Conservation (phyloP, 2,888 invertebrate genomes). For the Athalia rosae region DNA sequence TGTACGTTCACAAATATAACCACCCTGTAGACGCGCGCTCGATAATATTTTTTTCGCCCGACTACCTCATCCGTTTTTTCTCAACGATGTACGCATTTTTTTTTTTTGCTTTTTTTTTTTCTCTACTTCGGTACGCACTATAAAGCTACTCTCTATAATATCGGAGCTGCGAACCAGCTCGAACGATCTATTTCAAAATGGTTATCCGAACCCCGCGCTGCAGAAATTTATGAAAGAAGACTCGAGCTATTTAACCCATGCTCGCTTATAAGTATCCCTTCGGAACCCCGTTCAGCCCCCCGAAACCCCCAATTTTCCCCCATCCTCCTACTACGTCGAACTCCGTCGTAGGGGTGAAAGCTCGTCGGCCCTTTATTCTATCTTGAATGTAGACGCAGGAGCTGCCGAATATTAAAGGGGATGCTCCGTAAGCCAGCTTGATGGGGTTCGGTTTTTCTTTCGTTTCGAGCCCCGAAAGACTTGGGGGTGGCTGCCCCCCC, state of each 20-base stretch:
- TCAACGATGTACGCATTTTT: too few relatives aligned
- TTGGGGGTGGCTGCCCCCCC: slow-evolving; percentile 53
- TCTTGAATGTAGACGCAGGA: slow-evolving; percentile 17
- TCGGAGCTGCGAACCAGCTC: slow-evolving; percentile 35
- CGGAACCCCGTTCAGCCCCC: slow-evolving; percentile 17
- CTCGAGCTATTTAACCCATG: slow-evolving; percentile 70
- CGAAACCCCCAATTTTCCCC: neutral
- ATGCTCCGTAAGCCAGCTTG: neutral
- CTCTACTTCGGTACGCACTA: neutral
- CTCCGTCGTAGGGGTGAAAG: neutral
- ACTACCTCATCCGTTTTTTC: too few relatives aligned
- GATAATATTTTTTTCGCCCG: too few relatives aligned
- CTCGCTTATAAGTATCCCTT: slow-evolving; percentile 61
- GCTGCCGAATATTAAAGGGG: slow-evolving; percentile 43
- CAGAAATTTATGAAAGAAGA: slow-evolving; percentile 73
- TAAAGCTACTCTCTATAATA: too few relatives aligned
- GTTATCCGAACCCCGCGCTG: slow-evolving; percentile 64
- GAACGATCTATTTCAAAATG: slow-evolving; percentile 72
- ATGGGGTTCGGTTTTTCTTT: slow-evolving; percentile 2
- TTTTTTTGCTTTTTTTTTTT: neutral
- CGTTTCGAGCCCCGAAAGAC: slow-evolving; percentile 20
- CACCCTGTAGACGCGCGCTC: too few relatives aligned
- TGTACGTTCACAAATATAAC: too few relatives aligned
- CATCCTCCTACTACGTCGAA: neutral
- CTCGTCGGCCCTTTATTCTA: slow-evolving; percentile 38